Conservation (phyloP, 2,797 vertebrate species). For the Chelonia mydas region DNA sequence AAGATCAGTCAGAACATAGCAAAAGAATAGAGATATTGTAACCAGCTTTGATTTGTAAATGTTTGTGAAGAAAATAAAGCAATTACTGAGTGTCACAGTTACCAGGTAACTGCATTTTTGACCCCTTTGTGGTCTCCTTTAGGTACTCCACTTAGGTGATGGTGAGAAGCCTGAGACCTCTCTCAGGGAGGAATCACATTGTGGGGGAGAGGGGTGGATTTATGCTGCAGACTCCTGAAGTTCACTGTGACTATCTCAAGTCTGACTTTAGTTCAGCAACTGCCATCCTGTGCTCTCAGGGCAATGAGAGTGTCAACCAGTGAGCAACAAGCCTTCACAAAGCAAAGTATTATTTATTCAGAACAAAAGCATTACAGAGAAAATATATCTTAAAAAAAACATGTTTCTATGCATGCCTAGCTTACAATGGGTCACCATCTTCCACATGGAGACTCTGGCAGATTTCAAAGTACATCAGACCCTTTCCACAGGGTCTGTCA, state of each 20-base stretch:
- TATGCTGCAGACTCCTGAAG: background rate
- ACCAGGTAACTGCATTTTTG: background rate
- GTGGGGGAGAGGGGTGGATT: rapidly evolving
- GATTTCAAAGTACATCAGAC: background rate
- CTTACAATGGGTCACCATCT: background rate
- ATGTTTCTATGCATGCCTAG: no score
- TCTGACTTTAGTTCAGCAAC: background rate
- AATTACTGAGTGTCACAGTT: background rate
- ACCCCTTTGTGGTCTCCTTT: background rate
- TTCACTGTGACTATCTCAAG: background rate
- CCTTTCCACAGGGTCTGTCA: background rate
- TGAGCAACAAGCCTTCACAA: no score
- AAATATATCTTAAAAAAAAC: background rate
- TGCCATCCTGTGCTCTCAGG: background rate
- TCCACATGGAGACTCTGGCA: background rate
- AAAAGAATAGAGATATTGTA: background rate
- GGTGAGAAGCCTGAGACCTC: no score
- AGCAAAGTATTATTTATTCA: background rate
- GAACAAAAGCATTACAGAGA: background rate
- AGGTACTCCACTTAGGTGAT: background rate
- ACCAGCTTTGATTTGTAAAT: no score
- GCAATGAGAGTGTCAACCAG: no score
- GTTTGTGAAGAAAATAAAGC: background rate
- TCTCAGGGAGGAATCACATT: background rate
- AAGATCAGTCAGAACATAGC: background rate